phyloP scores from a whole-genome alignment of 2,113 vertebrate species.

The Platichthys stellatus region DNA sequence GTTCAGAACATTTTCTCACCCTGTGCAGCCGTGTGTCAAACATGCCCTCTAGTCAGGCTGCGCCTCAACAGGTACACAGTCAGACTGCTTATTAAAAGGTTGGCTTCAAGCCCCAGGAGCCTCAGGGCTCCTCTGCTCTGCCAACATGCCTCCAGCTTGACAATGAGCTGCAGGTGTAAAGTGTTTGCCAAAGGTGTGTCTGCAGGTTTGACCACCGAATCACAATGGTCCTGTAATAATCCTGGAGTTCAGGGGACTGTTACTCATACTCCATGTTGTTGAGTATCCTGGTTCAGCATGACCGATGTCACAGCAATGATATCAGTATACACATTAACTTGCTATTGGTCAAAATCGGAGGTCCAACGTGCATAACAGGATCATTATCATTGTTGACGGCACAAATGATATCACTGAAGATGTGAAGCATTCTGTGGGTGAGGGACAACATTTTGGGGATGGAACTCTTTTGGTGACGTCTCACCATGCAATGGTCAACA shows the following conservation, averaged over 20 bases:
- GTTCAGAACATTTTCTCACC: slow-evolving; percentile 44
- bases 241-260: not conserved
- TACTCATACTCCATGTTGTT: not conserved
- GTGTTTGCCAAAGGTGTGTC: not conserved
- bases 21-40: slow-evolving; percentile 38
- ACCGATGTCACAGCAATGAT: not conserved
- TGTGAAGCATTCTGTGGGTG: no score
- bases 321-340: not conserved
- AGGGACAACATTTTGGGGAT: no score
- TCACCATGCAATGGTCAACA: no score
- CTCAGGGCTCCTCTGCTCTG: not conserved
- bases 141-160: slow-evolving; percentile 10
- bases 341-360: not conserved
- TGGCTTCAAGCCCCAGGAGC: slow-evolving; percentile 35
- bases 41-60: slow-evolving; percentile 47
- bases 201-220: slow-evolving; percentile 21
- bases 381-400: not conserved
- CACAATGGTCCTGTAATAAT: not conserved
- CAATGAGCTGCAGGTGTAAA: slow-evolving; percentile 31
- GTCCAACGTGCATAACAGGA: not conserved
- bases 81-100: slow-evolving; percentile 63
- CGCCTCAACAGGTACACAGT: slow-evolving; percentile 49
- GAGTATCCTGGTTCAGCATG: not conserved
- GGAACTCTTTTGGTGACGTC: no score
- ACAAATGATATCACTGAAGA: no score